A percentile compares a stretch with the other conserved stretches of the same genome.
Conservation (phyloP, 1,140 invertebrate genomes). For the Pseudobourletiella spinata region DNA sequence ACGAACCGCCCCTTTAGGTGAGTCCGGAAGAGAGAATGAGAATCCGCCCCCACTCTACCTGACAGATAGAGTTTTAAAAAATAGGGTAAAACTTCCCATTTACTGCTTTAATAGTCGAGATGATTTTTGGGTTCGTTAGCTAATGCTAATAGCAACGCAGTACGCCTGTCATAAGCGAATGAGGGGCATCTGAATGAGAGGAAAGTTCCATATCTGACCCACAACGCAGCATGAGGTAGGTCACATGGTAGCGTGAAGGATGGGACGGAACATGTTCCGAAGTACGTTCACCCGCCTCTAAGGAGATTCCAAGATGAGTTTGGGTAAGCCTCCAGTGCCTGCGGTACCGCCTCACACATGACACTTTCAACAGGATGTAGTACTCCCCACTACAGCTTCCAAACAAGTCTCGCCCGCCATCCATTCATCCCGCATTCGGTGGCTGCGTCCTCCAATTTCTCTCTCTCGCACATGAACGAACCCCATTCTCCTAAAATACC, state of each 20-base stretch:
- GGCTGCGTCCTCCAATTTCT: background rate
- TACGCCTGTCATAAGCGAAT: too few relatives aligned
- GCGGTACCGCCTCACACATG: constrained; percentile 26
- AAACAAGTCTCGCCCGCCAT: background rate
- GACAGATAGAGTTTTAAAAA: too few relatives aligned
- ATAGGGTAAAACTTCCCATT: too few relatives aligned
- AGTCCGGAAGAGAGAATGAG: too few relatives aligned
- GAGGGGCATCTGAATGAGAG: too few relatives aligned
- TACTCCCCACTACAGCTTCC: constrained; percentile 16
- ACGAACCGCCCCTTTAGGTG: too few relatives aligned
- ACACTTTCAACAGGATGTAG: constrained; percentile 21
- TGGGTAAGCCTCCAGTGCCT: constrained; percentile 21
- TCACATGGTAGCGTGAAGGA: background rate
- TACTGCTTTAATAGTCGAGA: too few relatives aligned
- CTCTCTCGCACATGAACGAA: background rate
- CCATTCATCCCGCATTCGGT: too few relatives aligned
- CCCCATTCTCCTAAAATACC: background rate
- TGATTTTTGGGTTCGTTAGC: too few relatives aligned
- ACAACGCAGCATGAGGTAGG: background rate
- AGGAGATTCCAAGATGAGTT: too few relatives aligned
- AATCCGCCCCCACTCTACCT: too few relatives aligned
- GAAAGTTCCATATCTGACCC: background rate
- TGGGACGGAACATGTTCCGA: constrained; percentile 9
- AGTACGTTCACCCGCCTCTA: constrained; percentile 4
- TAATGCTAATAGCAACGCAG: too few relatives aligned